Percentiles rank a stretch among this genome's conserved stretches.
Conservation (phyloP, 2,113 vertebrate genomes). For the Hiodon alosoides region DNA sequence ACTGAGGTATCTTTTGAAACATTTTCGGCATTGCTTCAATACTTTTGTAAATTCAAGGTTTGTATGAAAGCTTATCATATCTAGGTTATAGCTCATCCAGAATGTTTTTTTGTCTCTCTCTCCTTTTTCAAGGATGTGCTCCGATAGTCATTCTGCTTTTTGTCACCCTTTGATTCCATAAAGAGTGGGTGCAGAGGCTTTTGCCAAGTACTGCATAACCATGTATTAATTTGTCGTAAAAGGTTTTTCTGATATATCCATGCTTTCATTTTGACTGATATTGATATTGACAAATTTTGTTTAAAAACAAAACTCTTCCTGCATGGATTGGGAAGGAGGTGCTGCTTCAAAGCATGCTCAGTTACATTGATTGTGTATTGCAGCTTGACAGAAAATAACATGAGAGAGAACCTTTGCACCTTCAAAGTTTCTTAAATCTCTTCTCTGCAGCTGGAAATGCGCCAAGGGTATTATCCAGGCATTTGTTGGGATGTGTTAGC, state of each 20-base stretch:
- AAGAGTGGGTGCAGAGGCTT: no score
- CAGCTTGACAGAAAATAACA: not conserved
- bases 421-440: not conserved
- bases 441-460: not conserved
- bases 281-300: no score
- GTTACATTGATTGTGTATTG: not conserved
- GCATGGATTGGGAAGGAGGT: no score
- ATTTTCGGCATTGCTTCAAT: not conserved
- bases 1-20: not conserved
- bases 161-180: no score
- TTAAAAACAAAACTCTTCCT: no score
- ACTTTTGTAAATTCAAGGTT: not conserved
- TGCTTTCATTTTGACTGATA: no score
- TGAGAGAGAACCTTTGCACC: not conserved
- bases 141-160: not conserved
- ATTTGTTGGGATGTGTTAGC: conserved; percentile 12
- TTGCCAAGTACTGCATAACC: no score
- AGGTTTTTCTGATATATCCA: no score
- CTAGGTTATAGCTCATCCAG: conserved; percentile 10
- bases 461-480: conserved; percentile 21
- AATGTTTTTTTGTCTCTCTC: not conserved
- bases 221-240: no score
- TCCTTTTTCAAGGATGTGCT: not conserved
- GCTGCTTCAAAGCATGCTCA: not conserved
- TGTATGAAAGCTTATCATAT: conserved; percentile 9